Evolutionary conservation across 2,797 vertebrate species (phyloP).

Genomic region (Pogonophryne albipinna): DNA sequence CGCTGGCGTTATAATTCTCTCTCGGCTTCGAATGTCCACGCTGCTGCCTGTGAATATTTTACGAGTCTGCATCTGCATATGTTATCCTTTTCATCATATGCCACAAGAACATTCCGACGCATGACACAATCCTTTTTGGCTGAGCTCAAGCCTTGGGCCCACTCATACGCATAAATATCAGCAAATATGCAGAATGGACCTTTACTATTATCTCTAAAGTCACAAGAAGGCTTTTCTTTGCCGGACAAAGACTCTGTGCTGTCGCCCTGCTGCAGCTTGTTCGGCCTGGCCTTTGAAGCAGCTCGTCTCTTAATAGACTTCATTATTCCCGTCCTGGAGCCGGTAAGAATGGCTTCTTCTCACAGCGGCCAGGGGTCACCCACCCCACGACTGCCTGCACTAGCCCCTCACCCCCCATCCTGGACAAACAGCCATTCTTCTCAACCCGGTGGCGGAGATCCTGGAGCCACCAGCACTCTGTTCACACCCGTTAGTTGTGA

Average conservation of each 20-base stretch:
- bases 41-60: conserved; percentile 47
- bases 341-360: conserved; percentile 78
- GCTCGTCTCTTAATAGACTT: conserved; percentile 78
- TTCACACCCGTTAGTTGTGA: conserved; percentile 63
- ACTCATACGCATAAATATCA: conserved; percentile 67
- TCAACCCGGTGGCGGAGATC: conserved; percentile 76
- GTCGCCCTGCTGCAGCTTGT: conserved; percentile 68
- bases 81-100: conserved; percentile 51
- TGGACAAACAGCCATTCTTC: conserved; percentile 83
- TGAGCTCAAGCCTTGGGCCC: conserved; percentile 42
- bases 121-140: conserved; percentile 42
- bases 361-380: conserved; percentile 72
- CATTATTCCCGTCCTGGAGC: conserved; percentile 79
- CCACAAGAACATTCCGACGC: conserved; percentile 52
- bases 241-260: conserved; percentile 76
- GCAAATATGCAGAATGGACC: conserved; percentile 70
- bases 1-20: conserved; percentile 30
- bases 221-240: conserved; percentile 82
- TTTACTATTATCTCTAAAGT: conserved; percentile 71
- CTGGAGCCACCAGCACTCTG: conserved; percentile 72
- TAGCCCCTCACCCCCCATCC: conserved; percentile 34
- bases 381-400: conserved; percentile 62
- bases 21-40: conserved; percentile 21
- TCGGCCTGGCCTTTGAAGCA: conserved; percentile 79
- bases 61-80: conserved; percentile 42